Conservation (phyloP, 1,140 invertebrate species). For the Polypedilum pembai region DNA sequence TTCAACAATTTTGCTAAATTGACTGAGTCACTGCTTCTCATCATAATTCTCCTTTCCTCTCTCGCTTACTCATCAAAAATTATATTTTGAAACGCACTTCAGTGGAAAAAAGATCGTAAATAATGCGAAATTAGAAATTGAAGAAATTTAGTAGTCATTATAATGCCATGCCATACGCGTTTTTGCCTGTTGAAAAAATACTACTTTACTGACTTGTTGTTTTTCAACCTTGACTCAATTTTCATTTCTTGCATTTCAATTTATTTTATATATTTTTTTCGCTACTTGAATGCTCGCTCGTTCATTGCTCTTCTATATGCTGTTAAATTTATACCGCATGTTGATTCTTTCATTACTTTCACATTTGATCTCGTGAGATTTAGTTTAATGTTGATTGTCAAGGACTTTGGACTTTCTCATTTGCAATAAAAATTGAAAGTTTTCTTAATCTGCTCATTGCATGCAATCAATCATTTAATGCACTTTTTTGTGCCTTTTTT, state of each 20-base stretch:
- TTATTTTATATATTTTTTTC: neutral
- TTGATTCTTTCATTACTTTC: neutral
- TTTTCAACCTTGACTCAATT: slow-evolving; percentile 10
- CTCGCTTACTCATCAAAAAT: neutral
- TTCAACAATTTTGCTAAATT: neutral
- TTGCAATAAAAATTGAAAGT: neutral
- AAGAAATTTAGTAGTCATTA: neutral
- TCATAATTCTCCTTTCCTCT: neutral
- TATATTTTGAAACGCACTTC: neutral
- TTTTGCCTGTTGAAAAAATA: neutral
- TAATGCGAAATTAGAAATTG: slow-evolving; percentile 5
- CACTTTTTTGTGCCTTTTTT: neutral
- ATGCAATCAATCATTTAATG: neutral
- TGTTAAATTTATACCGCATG: neutral
- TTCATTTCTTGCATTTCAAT: neutral
- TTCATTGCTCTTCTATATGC: neutral
- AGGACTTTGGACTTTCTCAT: neutral
- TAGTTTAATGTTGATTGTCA: neutral
- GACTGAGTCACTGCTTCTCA: neutral
- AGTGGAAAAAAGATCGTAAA: slow-evolving; percentile 4
- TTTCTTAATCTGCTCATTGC: neutral
- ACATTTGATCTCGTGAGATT: neutral
- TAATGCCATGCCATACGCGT: neutral
- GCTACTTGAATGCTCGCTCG: neutral
- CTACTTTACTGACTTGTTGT: neutral